Conservation (phyloP, 1,140 invertebrate genomes). For the Wasmannia auropunctata region DNA sequence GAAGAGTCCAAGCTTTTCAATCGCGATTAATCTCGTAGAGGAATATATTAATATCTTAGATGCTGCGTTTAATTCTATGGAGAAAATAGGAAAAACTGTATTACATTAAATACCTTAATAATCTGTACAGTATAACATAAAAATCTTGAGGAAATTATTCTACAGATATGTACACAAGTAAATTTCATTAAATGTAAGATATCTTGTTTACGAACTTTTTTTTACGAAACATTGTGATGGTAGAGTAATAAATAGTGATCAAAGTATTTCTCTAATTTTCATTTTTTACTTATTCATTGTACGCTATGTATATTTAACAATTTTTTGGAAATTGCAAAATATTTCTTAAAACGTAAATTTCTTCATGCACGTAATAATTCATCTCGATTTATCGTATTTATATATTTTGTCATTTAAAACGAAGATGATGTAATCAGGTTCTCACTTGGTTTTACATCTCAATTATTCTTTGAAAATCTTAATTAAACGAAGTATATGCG, state of each 20-base stretch:
- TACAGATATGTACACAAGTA: neutral
- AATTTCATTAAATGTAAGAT: neutral
- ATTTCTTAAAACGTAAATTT: neutral
- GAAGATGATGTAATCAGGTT: neutral
- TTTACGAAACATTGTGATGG: slow-evolving; percentile 15
- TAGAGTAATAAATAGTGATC: slow-evolving; percentile 26
- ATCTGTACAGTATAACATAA: slow-evolving; percentile 1
- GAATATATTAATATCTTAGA: slow-evolving; percentile 76
- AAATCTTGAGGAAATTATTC: slow-evolving; percentile 8
- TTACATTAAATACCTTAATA: neutral
- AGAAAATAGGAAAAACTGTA: neutral
- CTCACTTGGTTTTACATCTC: slow-evolving; percentile 2
- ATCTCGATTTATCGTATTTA: neutral
- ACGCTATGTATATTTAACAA: neutral
- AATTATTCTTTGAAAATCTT: slow-evolving; percentile 13
- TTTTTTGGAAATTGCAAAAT: slow-evolving; percentile 5
- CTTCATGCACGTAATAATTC: neutral
- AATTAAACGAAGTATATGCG: neutral
- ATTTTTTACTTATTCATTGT: slow-evolving; percentile 21
- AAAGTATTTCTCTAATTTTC: slow-evolving; percentile 7
- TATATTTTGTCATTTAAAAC: neutral
- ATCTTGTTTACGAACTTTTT: too few relatives aligned
- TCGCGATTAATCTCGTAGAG: slow-evolving; percentile 76
- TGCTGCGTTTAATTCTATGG: slow-evolving; percentile 58
- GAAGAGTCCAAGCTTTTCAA: slow-evolving; percentile 74